Conservation (phyloP, 2,888 invertebrate species). For the Octonoba sinensis region DNA sequence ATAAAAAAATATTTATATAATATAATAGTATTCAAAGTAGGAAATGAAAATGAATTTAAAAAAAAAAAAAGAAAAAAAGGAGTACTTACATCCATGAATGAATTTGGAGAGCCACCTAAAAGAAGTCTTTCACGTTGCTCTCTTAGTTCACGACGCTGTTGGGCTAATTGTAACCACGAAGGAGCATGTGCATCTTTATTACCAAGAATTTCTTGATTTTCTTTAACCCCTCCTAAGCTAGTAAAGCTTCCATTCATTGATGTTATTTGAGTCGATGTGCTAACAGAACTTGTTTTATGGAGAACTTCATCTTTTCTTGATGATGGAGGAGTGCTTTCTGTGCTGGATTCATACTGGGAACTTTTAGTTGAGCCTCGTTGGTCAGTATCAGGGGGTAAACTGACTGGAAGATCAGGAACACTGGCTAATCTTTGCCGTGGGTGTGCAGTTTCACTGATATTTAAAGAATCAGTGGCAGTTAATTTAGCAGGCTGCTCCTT, state of each 20-base stretch:
- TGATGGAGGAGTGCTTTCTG: conserved; percentile 20
- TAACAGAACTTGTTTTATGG: conserved; percentile 19
- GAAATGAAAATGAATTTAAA: too few species aligned
- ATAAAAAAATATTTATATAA: too few species aligned
- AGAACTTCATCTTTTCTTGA: conserved; percentile 33
- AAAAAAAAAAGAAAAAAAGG: too few species aligned
- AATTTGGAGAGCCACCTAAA: conserved; percentile 54
- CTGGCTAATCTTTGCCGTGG: conserved; percentile 53
- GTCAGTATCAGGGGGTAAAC: conserved; percentile 36
- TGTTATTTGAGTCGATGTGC: conserved; percentile 17
- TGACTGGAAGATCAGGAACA: conserved; percentile 49
- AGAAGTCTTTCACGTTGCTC: conserved; percentile 63
- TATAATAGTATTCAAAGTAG: too few species aligned
- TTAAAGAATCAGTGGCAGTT: conserved; percentile 10
- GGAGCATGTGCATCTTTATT: conserved; percentile 52
- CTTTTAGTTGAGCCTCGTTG: background rate
- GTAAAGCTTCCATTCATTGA: conserved; percentile 37
- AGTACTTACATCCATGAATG: conserved; percentile 63
- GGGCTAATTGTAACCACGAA: conserved; percentile 65
- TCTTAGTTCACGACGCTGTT: conserved; percentile 63
- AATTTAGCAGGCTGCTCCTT: conserved; percentile 30
- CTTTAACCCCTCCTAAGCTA: conserved; percentile 36
- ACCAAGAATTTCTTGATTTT: conserved; percentile 41
- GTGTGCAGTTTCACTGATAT: conserved; percentile 36
- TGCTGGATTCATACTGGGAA: conserved; percentile 15